A percentile compares a stretch with the other conserved stretches of the same genome.
phyloP scores from a whole-genome alignment of 2,797 vertebrate species.

The Anguilla marmorata region DNA sequence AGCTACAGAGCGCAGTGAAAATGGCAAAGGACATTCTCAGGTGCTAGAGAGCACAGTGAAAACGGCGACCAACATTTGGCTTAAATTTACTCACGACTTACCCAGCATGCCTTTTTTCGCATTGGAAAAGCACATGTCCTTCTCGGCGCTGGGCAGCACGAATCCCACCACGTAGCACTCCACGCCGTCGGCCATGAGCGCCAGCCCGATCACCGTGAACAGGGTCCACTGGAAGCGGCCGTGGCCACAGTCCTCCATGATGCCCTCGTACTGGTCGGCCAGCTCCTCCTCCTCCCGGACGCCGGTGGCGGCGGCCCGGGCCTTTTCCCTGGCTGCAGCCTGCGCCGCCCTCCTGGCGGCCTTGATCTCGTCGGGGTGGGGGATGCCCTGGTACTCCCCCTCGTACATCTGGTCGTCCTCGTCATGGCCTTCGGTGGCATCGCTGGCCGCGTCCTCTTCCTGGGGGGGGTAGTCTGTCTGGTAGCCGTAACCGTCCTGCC shows the following conservation, averaged over 20 bases:
- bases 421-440: constrained; percentile 91
- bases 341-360: constrained; percentile 75
- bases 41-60: background rate
- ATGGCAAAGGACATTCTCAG: background rate
- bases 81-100: constrained; percentile 66
- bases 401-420: constrained; percentile 97
- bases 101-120: constrained; percentile 96
- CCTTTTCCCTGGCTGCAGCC: constrained; percentile 62
- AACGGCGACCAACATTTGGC: background rate
- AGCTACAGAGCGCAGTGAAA: background rate
- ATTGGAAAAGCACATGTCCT: constrained; percentile 92
- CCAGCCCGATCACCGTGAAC: constrained; percentile 89
- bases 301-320: constrained; percentile 52
- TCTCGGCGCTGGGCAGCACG: constrained; percentile 91
- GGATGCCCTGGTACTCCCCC: constrained; percentile 96
- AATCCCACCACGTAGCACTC: constrained; percentile 97
- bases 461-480: constrained; percentile 75
- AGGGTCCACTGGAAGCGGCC: constrained; percentile 95
- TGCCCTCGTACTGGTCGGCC: constrained; percentile 92
- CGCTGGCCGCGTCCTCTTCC: constrained; percentile 92
- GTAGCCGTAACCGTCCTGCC: constrained; percentile 74
- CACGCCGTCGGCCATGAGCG: constrained; percentile 94
- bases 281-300: constrained; percentile 84
- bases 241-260: constrained; percentile 93
- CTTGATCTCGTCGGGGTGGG: constrained; percentile 88